phyloP scores from a whole-genome alignment of 1,140 invertebrate genomes.

The Pissodes strobi region DNA sequence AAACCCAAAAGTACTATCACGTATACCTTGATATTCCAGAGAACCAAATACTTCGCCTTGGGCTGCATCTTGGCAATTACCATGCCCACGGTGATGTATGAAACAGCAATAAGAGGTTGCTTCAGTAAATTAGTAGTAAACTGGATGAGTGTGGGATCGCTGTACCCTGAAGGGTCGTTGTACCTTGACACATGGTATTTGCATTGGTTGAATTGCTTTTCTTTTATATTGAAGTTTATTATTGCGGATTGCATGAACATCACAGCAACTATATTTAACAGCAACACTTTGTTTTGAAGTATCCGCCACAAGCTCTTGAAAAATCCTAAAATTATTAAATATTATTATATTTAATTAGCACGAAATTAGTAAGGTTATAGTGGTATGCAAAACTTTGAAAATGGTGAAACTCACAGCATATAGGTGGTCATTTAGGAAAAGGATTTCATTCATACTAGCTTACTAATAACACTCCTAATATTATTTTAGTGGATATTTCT shows the following conservation, averaged over 20 bases:
- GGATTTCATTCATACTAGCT: no score
- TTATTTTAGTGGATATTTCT: no score
- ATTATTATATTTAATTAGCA: no score
- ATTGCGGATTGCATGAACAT: slow-evolving; percentile 63
- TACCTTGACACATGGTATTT: slow-evolving; percentile 54
- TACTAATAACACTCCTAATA: no score
- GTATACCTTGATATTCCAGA: slow-evolving; percentile 63
- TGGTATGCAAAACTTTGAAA: no score
- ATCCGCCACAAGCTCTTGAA: slow-evolving; percentile 62
- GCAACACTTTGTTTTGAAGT: slow-evolving; percentile 63
- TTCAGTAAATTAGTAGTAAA: slow-evolving; percentile 62
- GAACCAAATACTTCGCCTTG: slow-evolving; percentile 58
- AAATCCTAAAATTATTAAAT: slow-evolving; percentile 60
- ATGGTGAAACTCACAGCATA: no score
- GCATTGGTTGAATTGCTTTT: slow-evolving; percentile 64
- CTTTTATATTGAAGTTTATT: slow-evolving; percentile 61
- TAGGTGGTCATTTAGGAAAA: no score
- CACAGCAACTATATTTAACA: slow-evolving; percentile 63
- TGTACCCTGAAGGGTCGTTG: slow-evolving; percentile 57
- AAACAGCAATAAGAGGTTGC: slow-evolving; percentile 65
- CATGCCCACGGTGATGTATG: slow-evolving; percentile 65
- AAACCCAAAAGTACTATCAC: slow-evolving; percentile 59
- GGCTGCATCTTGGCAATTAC: slow-evolving; percentile 65
- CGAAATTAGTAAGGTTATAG: no score
- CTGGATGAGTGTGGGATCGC: slow-evolving; percentile 61